Evolutionary conservation across 2,113 vertebrate genomes (phyloP).

Genomic region (Ptychochromis oligacanthus): DNA sequence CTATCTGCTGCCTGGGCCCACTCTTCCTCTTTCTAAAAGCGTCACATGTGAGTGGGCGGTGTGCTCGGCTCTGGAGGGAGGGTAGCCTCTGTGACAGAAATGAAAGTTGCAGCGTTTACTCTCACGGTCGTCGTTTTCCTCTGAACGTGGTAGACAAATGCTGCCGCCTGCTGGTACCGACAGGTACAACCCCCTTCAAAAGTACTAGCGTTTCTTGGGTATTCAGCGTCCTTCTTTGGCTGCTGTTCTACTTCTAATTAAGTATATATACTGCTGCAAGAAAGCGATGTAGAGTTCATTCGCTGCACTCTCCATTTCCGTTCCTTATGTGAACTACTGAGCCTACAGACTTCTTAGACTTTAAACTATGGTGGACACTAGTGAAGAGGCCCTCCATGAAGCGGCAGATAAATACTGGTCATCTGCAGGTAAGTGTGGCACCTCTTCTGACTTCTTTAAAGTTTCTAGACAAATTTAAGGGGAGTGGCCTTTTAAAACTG

Average conservation of each 20-base stretch:
- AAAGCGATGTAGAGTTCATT: background rate
- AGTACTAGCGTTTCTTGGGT: too few species aligned
- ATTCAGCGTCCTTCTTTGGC: background rate
- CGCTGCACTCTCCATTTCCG: background rate
- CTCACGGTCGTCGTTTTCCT: background rate
- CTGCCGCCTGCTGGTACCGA: constrained; percentile 21
- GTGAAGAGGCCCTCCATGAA: background rate
- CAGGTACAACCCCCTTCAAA: too few species aligned
- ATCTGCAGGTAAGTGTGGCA: background rate
- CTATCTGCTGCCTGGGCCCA: constrained; percentile 10
- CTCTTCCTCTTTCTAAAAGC: constrained; percentile 49
- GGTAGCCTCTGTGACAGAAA: background rate
- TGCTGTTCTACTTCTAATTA: background rate
- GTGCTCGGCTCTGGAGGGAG: background rate
- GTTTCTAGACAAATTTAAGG: background rate
- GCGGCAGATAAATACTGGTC: background rate
- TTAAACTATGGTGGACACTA: background rate
- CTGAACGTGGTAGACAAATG: background rate
- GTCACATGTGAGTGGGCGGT: constrained; percentile 11
- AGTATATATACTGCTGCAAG: background rate
- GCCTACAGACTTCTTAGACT: background rate
- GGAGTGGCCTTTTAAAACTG: background rate
- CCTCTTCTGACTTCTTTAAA: background rate
- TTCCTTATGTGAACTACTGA: background rate
- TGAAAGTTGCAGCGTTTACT: background rate